phyloP scores from a whole-genome alignment of 2,888 invertebrate species.

The Cantharis nigra region DNA sequence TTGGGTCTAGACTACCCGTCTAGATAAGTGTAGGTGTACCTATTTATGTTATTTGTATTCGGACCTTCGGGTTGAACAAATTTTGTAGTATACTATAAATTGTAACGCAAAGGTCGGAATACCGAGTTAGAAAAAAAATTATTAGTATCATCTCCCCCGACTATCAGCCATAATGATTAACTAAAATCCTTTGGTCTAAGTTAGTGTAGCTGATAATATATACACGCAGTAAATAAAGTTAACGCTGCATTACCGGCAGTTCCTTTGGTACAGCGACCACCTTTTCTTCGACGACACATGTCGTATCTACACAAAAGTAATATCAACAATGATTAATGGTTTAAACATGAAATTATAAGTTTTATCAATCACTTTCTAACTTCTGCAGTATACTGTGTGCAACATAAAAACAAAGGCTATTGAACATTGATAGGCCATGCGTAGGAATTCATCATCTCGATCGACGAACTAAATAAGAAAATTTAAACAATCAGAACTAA shows the following conservation, averaged over 20 bases:
- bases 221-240: conserved; percentile 25
- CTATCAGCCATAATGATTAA: conserved; percentile 17
- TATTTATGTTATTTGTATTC: not conserved
- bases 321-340: conserved; percentile 11
- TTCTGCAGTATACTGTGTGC: not conserved
- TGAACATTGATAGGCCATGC: not conserved
- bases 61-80: not conserved
- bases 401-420: not conserved
- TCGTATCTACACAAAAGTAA: conserved; percentile 76
- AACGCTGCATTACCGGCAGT: conserved; percentile 81
- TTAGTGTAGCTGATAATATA: conserved; percentile 33
- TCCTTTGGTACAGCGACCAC: conserved; percentile 97
- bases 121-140: conserved; percentile 19
- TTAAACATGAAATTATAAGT: not conserved
- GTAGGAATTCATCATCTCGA: not conserved
- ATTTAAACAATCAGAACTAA: not conserved
- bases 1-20: conserved; percentile 21
- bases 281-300: conserved; percentile 96
- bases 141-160: conserved; percentile 22
- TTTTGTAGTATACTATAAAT: not conserved
- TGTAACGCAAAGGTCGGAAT: conserved; percentile 7
- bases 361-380: not conserved
- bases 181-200: conserved; percentile 11
- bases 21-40: conserved; percentile 23
- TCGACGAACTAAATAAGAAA: not conserved